Base-by-base conservation (phyloP, 2,113 vertebrate species). In the Ranitomeya variabilis region DNA sequence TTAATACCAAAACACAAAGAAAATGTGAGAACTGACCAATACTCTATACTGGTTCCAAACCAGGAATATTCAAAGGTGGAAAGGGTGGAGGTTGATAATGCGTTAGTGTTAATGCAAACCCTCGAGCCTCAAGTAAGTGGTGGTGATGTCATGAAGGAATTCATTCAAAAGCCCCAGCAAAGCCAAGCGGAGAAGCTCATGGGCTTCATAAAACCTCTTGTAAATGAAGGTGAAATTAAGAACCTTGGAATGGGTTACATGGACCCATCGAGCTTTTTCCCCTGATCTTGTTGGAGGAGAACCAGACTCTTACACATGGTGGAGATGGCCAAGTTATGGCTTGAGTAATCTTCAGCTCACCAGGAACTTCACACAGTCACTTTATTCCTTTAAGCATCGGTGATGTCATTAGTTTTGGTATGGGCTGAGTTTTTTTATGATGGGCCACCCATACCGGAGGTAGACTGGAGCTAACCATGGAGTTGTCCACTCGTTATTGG, bases 21-120 rank as follows among this genome's bases (percentile, higher is more conserved):
- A 73, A 91, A 80, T 13, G 13, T 67, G 54, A 92, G 90, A 78
- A 76, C 45, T 0, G 90, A 93, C 90, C 94, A 90, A 86, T 19
- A 80, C 0, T 15, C 52, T 4, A 7, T 80, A 86, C 14, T 90
- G 13, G 88, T 93, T 92, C 84, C 73, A 60, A 92, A 69, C 83
- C 86, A 96, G 86, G 96, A 97, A 90, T 99, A 99, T 85, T 96
- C 97, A 26, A 97, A 94, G 91, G 96, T 99, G 78, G 96, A 95
- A 81, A 92, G 92, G 6, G 92, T 98, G 85, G 89, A 90, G 23
- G 93, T 92, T 23, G 92, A 94, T 88, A 95, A 94, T 55, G 91
- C 95, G 89, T 92, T 99, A 83, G 92, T 98, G 60, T 92, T 99
- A 80, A 94, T 97, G 90, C 96, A 92, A 77, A 94, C 96, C 51